Conservation (phyloP, 92 coral and sea anemone genomes). For the Porites divaricata region DNA sequence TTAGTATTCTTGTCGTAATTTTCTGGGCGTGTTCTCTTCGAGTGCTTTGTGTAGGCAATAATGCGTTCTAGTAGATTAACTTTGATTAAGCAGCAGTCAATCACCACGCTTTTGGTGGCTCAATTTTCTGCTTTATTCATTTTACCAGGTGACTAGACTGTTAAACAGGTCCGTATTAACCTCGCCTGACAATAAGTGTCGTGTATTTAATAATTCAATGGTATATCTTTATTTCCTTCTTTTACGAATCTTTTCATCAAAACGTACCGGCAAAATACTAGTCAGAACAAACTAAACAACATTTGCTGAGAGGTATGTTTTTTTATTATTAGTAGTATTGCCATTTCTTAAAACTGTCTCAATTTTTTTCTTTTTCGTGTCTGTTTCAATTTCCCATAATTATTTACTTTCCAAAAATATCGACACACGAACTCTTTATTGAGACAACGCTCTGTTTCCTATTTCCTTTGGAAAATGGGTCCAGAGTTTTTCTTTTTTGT, state of each 20-base stretch:
- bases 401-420: not conserved
- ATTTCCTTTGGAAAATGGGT: too few species aligned
- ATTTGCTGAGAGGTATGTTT: slow-evolving; percentile 20
- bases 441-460: too few species aligned
- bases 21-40: too few species aligned
- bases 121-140: not conserved
- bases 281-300: not conserved
- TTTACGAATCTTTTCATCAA: slow-evolving; percentile 14
- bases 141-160: slow-evolving; percentile 21
- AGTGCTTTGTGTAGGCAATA: too few species aligned
- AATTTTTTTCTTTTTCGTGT: not conserved
- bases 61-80: too few species aligned
- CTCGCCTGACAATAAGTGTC: slow-evolving; percentile 9
- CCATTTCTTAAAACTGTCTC: not conserved
- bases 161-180: slow-evolving; percentile 8
- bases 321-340: not conserved
- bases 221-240: not conserved
- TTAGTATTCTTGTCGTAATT: too few species aligned
- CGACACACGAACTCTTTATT: too few species aligned
- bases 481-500: too few species aligned
- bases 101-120: not conserved
- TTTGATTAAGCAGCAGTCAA: not conserved
- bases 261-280: slow-evolving; percentile 1
- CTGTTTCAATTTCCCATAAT: not conserved
- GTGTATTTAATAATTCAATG: slow-evolving; percentile 9